These are phyloP conservation scores for Knipowitschia caucasica DNA, from an alignment of 2,797 vertebrate genomes.

Conservation along the genomic window DNA sequence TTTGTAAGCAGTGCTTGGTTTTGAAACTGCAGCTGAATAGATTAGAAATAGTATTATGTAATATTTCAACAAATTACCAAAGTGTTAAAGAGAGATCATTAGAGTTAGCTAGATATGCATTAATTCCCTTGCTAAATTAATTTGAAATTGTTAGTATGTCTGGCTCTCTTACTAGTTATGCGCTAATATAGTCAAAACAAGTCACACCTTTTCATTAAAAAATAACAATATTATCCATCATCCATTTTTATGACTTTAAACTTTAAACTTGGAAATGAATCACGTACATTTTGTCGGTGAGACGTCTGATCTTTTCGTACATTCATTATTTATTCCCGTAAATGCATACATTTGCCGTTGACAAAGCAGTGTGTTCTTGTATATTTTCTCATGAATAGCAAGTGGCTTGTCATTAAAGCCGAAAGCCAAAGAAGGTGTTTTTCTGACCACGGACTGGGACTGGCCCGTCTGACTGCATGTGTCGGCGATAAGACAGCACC, in stretches of 20 bases:
- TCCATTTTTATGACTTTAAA: background rate
- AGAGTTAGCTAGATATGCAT: no score
- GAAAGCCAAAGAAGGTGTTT: background rate
- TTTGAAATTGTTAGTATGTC: no score
- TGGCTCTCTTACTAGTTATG: no score
- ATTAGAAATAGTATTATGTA: no score
- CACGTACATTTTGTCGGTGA: background rate
- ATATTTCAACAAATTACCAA: no score
- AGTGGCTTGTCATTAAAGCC: background rate
- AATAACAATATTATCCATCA: no score
- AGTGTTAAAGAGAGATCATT: no score
- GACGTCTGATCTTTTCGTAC: background rate
- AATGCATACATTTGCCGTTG: background rate
- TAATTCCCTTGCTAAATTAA: no score
- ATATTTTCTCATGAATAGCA: background rate
- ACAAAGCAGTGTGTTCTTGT: background rate
- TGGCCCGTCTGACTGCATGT: background rate
- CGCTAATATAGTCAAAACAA: no score
- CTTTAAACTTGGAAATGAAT: background rate
- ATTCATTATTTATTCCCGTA: background rate
- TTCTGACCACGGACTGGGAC: background rate
- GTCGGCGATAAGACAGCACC: constrained; percentile 1
- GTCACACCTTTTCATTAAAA: no score
- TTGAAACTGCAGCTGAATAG: no score
- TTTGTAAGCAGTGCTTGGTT: no score